A percentile compares a stretch with the other conserved stretches of the same genome.
Evolutionary conservation across 1,140 invertebrate species (phyloP).

Genomic region (Drosophila pallidifrons): DNA sequence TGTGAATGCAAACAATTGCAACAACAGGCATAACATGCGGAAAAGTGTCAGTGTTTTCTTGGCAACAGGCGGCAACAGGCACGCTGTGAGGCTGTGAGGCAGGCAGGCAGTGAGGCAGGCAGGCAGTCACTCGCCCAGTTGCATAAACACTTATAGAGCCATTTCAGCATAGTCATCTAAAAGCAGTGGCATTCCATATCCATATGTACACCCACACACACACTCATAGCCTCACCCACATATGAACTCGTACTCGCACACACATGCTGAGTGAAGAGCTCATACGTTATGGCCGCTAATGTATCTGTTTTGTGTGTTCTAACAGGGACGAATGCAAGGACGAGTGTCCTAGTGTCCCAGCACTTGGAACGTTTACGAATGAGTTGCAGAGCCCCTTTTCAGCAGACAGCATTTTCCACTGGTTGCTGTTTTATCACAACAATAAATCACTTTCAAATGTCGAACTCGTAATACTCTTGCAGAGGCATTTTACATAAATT

Average conservation of each 20-base stretch:
- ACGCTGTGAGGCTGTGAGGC: neutral
- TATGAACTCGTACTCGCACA: constrained; percentile 28
- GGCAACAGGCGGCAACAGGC: constrained; percentile 58
- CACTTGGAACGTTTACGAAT: constrained; percentile 32
- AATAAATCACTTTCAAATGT: neutral
- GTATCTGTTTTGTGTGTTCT: constrained; percentile 79
- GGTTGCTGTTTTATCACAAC: constrained; percentile 21
- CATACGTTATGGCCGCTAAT: constrained; percentile 74
- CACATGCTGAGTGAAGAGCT: constrained; percentile 34
- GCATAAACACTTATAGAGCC: constrained; percentile 80
- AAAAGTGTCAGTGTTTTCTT: constrained; percentile 81
- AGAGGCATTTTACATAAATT: too few species aligned
- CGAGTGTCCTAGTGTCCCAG: constrained; percentile 29
- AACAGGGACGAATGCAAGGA: constrained; percentile 31
- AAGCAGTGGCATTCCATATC: constrained; percentile 64
- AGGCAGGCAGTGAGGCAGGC: neutral
- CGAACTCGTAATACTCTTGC: constrained; percentile 15
- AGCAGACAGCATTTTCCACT: constrained; percentile 18
- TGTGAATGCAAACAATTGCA: constrained; percentile 71
- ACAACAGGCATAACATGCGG: constrained; percentile 80
- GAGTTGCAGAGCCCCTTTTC: constrained; percentile 38
- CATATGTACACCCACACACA: constrained; percentile 28
- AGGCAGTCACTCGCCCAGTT: constrained; percentile 48
- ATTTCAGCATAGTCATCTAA: constrained; percentile 77
- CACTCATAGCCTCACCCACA: constrained; percentile 5